Conservation (phyloP, 2,888 invertebrate species). For the Aleiodes leptofemur region DNA sequence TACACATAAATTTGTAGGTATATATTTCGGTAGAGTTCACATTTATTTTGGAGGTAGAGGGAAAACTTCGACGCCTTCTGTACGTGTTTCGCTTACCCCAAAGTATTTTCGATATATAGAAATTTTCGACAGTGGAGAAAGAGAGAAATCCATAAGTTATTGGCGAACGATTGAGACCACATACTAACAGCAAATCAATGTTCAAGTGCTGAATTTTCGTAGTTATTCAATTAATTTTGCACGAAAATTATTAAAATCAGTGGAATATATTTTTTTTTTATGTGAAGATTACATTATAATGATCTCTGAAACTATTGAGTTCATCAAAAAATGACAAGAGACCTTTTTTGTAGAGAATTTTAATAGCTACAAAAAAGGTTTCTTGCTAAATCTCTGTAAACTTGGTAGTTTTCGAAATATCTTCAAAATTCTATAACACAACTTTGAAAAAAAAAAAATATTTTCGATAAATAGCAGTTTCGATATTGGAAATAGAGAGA, state of each 20-base stretch:
- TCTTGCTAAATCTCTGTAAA: too few relatives aligned
- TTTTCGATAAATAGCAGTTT: neutral
- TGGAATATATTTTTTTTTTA: too few relatives aligned
- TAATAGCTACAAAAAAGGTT: too few relatives aligned
- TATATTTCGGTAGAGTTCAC: slow-evolving; percentile 27
- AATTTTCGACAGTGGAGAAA: slow-evolving; percentile 2
- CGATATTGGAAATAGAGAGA: neutral
- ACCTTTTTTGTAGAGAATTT: too few relatives aligned
- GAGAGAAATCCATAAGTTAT: slow-evolving; percentile 15
- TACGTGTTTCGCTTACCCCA: slow-evolving; percentile 30
- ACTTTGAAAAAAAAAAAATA: too few relatives aligned
- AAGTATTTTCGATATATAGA: neutral
- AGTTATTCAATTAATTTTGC: neutral
- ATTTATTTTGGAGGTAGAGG: slow-evolving; percentile 19
- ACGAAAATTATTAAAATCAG: too few relatives aligned
- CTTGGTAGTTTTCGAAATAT: too few relatives aligned
- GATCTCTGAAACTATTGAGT: too few relatives aligned
- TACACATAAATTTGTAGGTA: slow-evolving; percentile 30
- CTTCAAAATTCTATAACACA: too few relatives aligned
- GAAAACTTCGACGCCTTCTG: slow-evolving; percentile 23
- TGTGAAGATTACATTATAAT: too few relatives aligned
- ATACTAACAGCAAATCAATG: slow-evolving; percentile 4
- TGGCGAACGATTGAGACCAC: neutral
- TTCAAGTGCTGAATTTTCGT: neutral
- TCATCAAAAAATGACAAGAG: too few relatives aligned